Evolutionary conservation across 2,797 vertebrate genomes (phyloP).

Genomic region (Gambusia yucatana): DNA sequence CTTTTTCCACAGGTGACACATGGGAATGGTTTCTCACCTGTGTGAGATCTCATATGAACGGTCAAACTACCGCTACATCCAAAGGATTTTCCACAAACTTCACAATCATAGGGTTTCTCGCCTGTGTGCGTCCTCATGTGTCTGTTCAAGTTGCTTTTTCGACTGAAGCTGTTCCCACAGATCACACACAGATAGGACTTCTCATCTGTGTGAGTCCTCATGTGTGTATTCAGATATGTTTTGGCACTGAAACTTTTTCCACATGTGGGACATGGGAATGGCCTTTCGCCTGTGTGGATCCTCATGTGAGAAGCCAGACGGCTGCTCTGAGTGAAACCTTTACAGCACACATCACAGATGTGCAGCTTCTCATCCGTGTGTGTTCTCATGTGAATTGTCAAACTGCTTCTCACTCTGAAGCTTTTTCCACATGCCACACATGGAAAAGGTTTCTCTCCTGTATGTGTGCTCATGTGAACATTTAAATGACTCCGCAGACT

Average conservation of each 20-base stretch:
- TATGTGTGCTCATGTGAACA: constrained; percentile 3
- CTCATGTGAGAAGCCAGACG: constrained; percentile 8
- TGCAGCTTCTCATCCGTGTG: constrained; percentile 6
- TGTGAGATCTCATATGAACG: constrained; percentile 2
- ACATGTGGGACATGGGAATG: constrained; percentile 2
- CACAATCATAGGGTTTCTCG: constrained; percentile 9
- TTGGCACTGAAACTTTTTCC: constrained; percentile 8
- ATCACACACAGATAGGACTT: constrained; percentile 4
- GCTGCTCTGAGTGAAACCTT: constrained; percentile 1
- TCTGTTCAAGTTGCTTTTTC: constrained; percentile 7
- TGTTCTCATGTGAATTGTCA: constrained; percentile 10
- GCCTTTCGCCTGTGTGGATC: constrained; percentile 2
- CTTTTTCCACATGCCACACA: constrained; percentile 13
- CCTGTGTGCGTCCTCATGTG: constrained; percentile 1
- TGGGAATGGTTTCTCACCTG: neutral
- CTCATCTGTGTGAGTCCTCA: constrained; percentile 12
- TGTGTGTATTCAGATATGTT: constrained; percentile 12
- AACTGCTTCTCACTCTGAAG: constrained; percentile 3
- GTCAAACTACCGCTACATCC: neutral
- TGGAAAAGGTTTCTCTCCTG: constrained; percentile 8
- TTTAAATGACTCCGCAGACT: constrained; percentile 1
- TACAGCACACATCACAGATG: constrained; percentile 12
- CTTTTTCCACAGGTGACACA: constrained; percentile 2
- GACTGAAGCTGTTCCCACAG: constrained; percentile 6
- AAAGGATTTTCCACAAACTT: neutral